phyloP scores from a whole-genome alignment of 2,888 invertebrate genomes.

The Heteropelma amictum region DNA sequence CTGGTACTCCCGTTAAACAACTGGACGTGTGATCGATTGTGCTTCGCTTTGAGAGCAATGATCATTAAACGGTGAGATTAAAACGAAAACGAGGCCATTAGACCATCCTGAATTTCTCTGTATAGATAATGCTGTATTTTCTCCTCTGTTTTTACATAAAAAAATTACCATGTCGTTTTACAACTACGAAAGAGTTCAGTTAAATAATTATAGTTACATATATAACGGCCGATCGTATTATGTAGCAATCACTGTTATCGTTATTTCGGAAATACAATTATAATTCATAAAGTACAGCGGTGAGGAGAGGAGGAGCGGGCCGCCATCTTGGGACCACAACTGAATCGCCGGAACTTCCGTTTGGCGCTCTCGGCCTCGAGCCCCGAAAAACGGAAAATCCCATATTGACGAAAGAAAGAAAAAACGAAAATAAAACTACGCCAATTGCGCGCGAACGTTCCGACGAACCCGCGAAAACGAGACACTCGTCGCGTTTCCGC shows the following conservation, averaged over 20 bases:
- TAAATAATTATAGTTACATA: constrained; percentile 43
- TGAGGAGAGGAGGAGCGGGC: too few species aligned
- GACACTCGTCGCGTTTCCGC: too few species aligned
- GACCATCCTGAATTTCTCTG: background rate
- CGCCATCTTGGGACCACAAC: too few species aligned
- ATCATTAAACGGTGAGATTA: too few species aligned
- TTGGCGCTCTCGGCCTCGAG: too few species aligned
- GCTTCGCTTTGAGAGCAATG: too few species aligned
- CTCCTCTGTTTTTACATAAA: background rate
- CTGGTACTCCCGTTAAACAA: constrained; percentile 13
- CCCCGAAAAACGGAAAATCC: too few species aligned
- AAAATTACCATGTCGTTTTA: constrained; percentile 24
- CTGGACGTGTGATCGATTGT: background rate
- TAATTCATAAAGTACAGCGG: constrained; percentile 26
- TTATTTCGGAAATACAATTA: constrained; percentile 34
- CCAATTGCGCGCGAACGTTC: too few species aligned
- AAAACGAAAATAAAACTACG: too few species aligned
- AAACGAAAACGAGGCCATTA: background rate
- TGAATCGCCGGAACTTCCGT: too few species aligned
- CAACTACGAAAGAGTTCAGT: constrained; percentile 46
- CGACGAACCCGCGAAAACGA: too few species aligned
- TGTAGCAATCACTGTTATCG: constrained; percentile 8
- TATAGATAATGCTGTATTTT: background rate
- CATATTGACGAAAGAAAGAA: too few species aligned
- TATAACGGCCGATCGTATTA: constrained; percentile 5